These are phyloP conservation scores for Brienomyrus brachyistius DNA, from an alignment of 2,113 vertebrate species.

Conservation along the genomic window DNA sequence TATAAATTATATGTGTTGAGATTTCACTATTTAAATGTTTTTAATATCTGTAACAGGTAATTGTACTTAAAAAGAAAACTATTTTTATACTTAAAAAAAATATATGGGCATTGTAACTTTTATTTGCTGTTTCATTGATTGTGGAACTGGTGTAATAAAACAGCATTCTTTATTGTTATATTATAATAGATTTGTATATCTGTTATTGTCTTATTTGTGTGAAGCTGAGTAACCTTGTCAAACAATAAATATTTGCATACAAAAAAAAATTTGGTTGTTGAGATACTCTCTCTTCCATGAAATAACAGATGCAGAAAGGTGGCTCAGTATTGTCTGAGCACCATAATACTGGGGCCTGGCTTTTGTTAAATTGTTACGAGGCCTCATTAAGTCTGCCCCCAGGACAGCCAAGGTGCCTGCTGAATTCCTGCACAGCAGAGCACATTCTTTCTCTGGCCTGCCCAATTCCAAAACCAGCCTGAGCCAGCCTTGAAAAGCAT, in stretches of 20 bases:
- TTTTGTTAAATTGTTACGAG: conserved; percentile 11
- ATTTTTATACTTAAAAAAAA: conserved; percentile 75
- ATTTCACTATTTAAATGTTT: conserved; percentile 67
- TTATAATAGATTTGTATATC: conserved; percentile 47
- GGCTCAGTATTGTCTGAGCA: background rate
- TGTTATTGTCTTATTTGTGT: conserved; percentile 52
- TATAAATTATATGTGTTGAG: conserved; percentile 54
- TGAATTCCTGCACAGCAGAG: background rate
- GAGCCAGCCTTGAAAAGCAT: background rate
- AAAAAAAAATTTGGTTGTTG: background rate
- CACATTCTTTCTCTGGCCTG: background rate
- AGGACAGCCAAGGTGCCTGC: conserved; percentile 2
- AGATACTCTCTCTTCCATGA: background rate
- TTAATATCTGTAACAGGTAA: conserved; percentile 49
- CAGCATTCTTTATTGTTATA: conserved; percentile 37
- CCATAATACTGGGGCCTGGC: background rate
- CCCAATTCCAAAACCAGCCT: background rate
- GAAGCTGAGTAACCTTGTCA: conserved; percentile 52
- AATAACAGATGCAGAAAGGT: background rate
- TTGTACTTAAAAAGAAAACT: conserved; percentile 62
- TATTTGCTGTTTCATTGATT: conserved; percentile 41
- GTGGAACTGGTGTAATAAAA: conserved; percentile 26
- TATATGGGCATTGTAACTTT: conserved; percentile 72
- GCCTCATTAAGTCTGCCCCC: conserved; percentile 6
- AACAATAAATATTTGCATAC: conserved; percentile 47